Evolutionary conservation across 1,140 invertebrate genomes (phyloP).

Genomic region (Lethocerus indicus): DNA sequence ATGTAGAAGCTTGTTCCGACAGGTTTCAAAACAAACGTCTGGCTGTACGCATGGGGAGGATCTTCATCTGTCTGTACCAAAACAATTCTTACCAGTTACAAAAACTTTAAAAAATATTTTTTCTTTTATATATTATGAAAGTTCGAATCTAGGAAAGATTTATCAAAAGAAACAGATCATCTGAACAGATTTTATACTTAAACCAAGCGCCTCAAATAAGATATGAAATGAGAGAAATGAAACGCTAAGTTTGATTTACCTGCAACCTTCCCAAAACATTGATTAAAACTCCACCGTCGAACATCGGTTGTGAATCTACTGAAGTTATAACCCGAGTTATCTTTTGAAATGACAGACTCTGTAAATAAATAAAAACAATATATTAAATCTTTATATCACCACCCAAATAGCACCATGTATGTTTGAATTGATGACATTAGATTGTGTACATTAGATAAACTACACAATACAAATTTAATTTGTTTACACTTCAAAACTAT

Average conservation of each 20-base stretch:
- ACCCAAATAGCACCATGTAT: too few relatives aligned
- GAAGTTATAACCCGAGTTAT: slow-evolving; percentile 79
- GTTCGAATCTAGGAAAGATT: too few relatives aligned
- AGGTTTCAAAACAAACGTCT: slow-evolving; percentile 81
- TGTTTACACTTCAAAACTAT: too few relatives aligned
- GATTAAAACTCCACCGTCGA: slow-evolving; percentile 84
- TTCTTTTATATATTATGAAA: neutral
- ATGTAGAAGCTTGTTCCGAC: slow-evolving; percentile 73
- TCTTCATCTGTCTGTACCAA: slow-evolving; percentile 75
- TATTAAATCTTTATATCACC: too few relatives aligned
- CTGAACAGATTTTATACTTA: too few relatives aligned
- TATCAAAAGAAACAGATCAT: too few relatives aligned
- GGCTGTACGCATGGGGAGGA: slow-evolving; percentile 76
- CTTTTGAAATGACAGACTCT: slow-evolving; percentile 81
- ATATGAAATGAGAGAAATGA: too few relatives aligned
- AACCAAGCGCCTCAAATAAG: too few relatives aligned
- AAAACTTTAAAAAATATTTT: neutral
- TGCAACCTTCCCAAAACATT: slow-evolving; percentile 85
- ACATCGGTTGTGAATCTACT: slow-evolving; percentile 90
- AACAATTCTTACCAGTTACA: neutral
- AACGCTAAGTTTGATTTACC: too few relatives aligned
- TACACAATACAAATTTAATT: too few relatives aligned
- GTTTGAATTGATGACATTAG: too few relatives aligned
- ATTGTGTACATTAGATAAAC: too few relatives aligned
- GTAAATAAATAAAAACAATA: slow-evolving; percentile 24